phyloP scores from a whole-genome alignment of 2,888 invertebrate genomes.

The Lapara coniferarum region DNA sequence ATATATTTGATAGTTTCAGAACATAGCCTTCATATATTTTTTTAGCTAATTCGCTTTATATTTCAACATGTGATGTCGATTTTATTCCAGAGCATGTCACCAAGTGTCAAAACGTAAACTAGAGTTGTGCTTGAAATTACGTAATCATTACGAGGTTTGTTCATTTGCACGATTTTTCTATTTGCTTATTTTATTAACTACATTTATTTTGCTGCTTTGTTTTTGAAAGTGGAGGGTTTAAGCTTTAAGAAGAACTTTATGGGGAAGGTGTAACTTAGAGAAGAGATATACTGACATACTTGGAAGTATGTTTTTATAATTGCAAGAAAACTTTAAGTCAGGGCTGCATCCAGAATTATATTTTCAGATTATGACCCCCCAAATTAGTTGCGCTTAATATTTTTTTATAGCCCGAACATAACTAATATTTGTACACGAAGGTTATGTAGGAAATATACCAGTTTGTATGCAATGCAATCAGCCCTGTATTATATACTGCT shows the following conservation, averaged over 20 bases:
- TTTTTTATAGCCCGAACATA: neutral
- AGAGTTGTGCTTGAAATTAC: conserved; percentile 52
- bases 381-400: neutral
- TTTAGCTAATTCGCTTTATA: conserved; percentile 15
- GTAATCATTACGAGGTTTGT: conserved; percentile 63
- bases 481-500: no score
- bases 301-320: neutral
- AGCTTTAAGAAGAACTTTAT: neutral
- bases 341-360: neutral
- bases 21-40: neutral
- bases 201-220: no score
- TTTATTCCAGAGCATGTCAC: conserved; percentile 70
- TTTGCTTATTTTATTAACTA: conserved; percentile 26
- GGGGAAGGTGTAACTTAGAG: no score
- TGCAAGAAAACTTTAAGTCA: neutral
- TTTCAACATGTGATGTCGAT: conserved; percentile 29
- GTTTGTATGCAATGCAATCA: no score
- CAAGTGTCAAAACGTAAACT: conserved; percentile 70
- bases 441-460: no score
- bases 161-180: conserved; percentile 42
- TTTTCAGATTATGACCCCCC: neutral
- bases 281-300: no score
- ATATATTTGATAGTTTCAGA: no score
- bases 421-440: neutral
- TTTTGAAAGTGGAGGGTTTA: no score